Conservation (phyloP, 2,888 invertebrate genomes). For the Xanthia icteritia region DNA sequence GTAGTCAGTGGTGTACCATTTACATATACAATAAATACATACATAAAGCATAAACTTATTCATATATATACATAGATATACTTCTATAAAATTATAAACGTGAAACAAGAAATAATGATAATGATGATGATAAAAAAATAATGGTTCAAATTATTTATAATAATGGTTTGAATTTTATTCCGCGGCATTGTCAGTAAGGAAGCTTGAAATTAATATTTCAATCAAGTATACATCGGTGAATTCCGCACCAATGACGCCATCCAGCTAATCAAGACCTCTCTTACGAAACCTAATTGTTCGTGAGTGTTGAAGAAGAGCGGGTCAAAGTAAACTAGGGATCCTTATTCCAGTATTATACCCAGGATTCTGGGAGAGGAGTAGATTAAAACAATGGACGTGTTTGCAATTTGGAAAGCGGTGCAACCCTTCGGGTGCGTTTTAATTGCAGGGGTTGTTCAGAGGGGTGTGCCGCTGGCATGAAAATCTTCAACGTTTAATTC, state of each 20-base stretch:
- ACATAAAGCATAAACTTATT: too few species aligned
- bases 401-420: slow-evolving; percentile 87
- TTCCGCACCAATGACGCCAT: slow-evolving; percentile 70
- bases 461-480: slow-evolving; percentile 72
- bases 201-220: slow-evolving; percentile 85
- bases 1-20: too few species aligned
- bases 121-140: too few species aligned
- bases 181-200: slow-evolving; percentile 65
- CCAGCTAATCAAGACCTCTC: slow-evolving; percentile 73
- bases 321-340: slow-evolving; percentile 74
- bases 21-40: too few species aligned
- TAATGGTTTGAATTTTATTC: slow-evolving; percentile 27
- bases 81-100: too few species aligned
- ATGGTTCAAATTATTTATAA: too few species aligned
- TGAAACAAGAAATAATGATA: too few species aligned
- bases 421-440: slow-evolving; percentile 89
- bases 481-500: slow-evolving; percentile 81
- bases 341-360: slow-evolving; percentile 81
- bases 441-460: slow-evolving; percentile 85
- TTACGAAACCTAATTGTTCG: slow-evolving; percentile 47
- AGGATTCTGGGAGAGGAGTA: slow-evolving; percentile 81
- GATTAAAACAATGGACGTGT: slow-evolving; percentile 90
- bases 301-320: slow-evolving; percentile 58
- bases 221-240: slow-evolving; percentile 76
- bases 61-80: too few species aligned